Conservation (phyloP, 37 sponge, comb jelly and placozoan genomes). For the Aplysina aerophoba region DNA sequence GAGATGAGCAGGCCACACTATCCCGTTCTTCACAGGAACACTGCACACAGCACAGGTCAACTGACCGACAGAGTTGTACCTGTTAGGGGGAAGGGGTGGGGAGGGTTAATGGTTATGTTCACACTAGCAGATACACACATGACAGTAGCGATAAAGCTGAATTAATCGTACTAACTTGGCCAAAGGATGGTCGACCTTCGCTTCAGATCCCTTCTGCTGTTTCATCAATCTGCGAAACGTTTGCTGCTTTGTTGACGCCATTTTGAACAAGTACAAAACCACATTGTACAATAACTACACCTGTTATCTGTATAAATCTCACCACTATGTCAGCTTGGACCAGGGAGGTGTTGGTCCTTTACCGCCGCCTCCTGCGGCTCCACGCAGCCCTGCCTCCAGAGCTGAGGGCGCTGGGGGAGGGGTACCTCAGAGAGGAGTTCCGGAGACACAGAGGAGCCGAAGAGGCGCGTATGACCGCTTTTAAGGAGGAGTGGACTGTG, state of each 20-base stretch:
- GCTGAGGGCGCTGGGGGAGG: constrained; percentile 34
- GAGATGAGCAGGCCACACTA: constrained; percentile 77
- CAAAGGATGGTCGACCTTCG: constrained; percentile 66
- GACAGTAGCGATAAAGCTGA: not conserved
- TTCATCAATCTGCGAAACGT: constrained; percentile 72
- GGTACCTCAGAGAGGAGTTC: constrained; percentile 60
- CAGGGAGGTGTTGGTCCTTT: constrained; percentile 36
- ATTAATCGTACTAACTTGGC: constrained; percentile 49
- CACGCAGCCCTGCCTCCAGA: constrained; percentile 53
- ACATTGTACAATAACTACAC: not conserved
- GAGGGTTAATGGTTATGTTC: too few species aligned
- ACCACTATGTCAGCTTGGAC: not conserved
- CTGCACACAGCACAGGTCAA: constrained; percentile 76
- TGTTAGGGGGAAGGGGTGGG: constrained; percentile 21
- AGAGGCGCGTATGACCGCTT: constrained; percentile 21
- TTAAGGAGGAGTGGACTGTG: constrained; percentile 72
- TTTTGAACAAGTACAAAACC: not conserved
- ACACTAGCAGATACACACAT: not conserved
- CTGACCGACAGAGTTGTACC: constrained; percentile 79
- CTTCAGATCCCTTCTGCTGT: constrained; percentile 51
- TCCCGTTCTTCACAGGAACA: constrained; percentile 52
- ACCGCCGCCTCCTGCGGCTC: constrained; percentile 59
- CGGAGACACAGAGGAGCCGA: constrained; percentile 53
- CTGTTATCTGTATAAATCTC: not conserved
- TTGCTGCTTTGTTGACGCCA: constrained; percentile 65